Evolutionary conservation across 1,140 invertebrate genomes (phyloP).

Genomic region (Phocides pigmalion): DNA sequence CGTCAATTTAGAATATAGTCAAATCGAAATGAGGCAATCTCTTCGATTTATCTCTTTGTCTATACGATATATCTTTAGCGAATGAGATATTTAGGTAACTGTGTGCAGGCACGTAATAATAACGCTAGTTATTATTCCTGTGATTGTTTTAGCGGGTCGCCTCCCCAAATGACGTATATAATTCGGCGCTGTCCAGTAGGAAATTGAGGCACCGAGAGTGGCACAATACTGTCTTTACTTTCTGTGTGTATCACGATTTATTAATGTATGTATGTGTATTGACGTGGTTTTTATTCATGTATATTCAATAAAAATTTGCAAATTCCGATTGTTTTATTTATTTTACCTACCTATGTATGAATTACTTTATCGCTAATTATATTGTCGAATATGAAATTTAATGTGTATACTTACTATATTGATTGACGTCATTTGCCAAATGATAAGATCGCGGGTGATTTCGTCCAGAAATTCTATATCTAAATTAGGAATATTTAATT

Average conservation of each 20-base stretch:
- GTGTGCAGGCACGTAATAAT: constrained; percentile 2
- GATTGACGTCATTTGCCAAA: too few relatives aligned
- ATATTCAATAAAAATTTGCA: constrained; percentile 69
- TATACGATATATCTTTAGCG: background rate
- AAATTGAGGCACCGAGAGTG: constrained; percentile 57
- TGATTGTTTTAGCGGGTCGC: constrained; percentile 9
- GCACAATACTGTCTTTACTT: constrained; percentile 53
- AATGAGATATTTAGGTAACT: background rate
- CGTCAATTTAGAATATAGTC: background rate
- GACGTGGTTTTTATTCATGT: constrained; percentile 76
- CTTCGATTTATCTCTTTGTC: background rate
- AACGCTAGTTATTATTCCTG: constrained; percentile 9
- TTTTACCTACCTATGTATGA: background rate
- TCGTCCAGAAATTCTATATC: too few relatives aligned
- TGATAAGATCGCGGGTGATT: too few relatives aligned
- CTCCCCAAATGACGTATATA: background rate
- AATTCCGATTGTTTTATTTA: constrained; percentile 19
- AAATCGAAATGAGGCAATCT: background rate
- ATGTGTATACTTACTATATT: too few relatives aligned
- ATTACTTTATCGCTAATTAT: too few relatives aligned
- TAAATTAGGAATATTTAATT: too few relatives aligned
- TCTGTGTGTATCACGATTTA: constrained; percentile 67
- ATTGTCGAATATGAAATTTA: too few relatives aligned
- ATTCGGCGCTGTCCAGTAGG: constrained; percentile 12
- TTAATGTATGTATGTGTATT: constrained; percentile 66